phyloP scores from a whole-genome alignment of 2,797 vertebrate genomes.

The Hapalemur alaotrensis region DNA sequence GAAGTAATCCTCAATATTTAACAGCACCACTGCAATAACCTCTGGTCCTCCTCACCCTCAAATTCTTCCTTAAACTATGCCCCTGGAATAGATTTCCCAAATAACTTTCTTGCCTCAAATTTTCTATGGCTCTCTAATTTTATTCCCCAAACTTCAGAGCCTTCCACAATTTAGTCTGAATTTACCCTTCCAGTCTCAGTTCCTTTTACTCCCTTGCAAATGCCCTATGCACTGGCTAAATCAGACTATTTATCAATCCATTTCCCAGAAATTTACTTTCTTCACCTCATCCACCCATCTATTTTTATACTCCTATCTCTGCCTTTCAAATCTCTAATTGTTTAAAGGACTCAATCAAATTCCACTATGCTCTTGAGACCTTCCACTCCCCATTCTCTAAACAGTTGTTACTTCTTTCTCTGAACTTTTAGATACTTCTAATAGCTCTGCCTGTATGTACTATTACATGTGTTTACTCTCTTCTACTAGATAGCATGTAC shows the following conservation, averaged over 20 bases:
- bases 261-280: background rate
- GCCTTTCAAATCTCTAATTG: background rate
- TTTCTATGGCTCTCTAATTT: conserved; percentile 23
- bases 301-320: background rate
- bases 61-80: background rate
- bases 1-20: background rate
- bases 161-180: conserved; percentile 11
- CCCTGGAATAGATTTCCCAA: background rate
- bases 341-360: conserved; percentile 2
- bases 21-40: background rate
- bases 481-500: background rate
- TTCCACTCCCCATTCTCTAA: background rate
- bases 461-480: background rate
- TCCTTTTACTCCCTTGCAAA: background rate
- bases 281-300: background rate
- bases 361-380: background rate
- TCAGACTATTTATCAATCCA: background rate
- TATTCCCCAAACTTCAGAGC: background rate
- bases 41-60: background rate
- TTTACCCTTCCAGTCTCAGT: background rate
- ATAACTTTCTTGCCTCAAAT: background rate
- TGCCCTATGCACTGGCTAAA: background rate
- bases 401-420: background rate
- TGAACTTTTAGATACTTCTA: background rate
- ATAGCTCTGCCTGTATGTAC: background rate